These are phyloP conservation scores for Mastacembelus armatus DNA, from an alignment of 2,797 vertebrate genomes.

Conservation along the genomic window DNA sequence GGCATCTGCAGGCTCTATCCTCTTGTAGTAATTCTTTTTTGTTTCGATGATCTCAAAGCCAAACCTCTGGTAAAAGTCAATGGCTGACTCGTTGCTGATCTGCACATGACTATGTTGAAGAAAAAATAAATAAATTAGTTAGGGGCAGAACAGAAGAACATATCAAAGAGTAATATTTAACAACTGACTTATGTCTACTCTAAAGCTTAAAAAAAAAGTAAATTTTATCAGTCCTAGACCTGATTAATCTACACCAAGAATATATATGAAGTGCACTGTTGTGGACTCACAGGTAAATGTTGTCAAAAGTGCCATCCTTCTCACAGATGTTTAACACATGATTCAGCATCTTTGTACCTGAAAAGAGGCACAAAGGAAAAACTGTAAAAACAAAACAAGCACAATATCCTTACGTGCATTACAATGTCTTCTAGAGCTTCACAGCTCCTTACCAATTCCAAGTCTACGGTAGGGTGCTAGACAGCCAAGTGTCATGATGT, in stretches of 20 bases:
- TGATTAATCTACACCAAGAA: neutral
- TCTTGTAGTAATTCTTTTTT: slow-evolving; percentile 99
- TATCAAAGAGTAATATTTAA: neutral
- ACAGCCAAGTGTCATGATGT: slow-evolving; percentile 99
- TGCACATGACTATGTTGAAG: slow-evolving; percentile 91
- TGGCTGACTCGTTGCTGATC: slow-evolving; percentile 99
- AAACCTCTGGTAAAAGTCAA: slow-evolving; percentile 99
- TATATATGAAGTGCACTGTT: neutral
- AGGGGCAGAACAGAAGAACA: slow-evolving; percentile 3
- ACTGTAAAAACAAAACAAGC: slow-evolving; percentile 5
- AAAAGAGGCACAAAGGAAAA: slow-evolving; percentile 13
- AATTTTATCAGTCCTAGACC: neutral
- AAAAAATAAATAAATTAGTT: slow-evolving; percentile 6
- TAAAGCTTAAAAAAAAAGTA: neutral
- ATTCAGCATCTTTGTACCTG: slow-evolving; percentile 99
- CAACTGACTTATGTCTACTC: neutral
- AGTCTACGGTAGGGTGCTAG: slow-evolving; percentile 98
- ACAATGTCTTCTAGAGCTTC: neutral
- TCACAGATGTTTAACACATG: slow-evolving; percentile 99
- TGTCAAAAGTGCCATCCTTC: slow-evolving; percentile 99
- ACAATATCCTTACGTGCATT: too few relatives aligned
- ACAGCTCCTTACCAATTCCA: slow-evolving; percentile 91
- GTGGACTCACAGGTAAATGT: slow-evolving; percentile 98
- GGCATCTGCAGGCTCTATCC: slow-evolving; percentile 99
- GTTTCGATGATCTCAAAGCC: slow-evolving; percentile 99